Evolutionary conservation across 2,888 invertebrate species (phyloP).

Genomic region (Eilema depressum): DNA sequence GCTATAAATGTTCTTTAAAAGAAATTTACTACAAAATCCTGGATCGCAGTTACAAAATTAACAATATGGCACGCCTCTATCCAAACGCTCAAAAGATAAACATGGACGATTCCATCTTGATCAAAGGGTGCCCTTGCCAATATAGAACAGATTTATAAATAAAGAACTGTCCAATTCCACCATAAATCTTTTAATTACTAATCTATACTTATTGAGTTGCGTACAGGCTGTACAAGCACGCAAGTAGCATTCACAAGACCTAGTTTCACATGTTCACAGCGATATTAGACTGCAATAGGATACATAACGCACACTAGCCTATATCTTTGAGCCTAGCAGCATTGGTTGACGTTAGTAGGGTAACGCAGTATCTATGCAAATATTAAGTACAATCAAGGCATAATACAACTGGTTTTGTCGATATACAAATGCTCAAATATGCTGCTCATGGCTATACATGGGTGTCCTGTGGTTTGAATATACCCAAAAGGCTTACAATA

Average conservation of each 20-base stretch:
- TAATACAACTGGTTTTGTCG: neutral
- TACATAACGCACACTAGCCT: neutral
- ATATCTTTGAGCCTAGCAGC: neutral
- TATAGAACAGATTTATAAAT: neutral
- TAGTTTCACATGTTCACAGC: neutral
- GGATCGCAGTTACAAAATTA: neutral
- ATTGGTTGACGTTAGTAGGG: neutral
- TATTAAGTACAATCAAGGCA: neutral
- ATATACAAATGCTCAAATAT: neutral
- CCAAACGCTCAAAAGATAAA: neutral
- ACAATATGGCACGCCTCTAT: neutral
- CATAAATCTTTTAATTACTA: constrained; percentile 1
- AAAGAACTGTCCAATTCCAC: neutral
- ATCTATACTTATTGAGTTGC: neutral
- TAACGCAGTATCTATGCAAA: constrained; percentile 1
- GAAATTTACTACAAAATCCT: neutral
- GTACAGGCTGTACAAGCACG: neutral
- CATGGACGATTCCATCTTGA: constrained; percentile 1
- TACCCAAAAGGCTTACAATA: neutral
- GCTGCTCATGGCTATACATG: neutral
- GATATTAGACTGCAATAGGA: constrained; percentile 3
- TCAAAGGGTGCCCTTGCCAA: neutral
- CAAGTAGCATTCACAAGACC: neutral
- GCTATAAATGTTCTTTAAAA: neutral
- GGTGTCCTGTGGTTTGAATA: neutral